Evolutionary conservation across 2,888 invertebrate genomes (phyloP).

Genomic region (Pristionchus arcanus): DNA sequence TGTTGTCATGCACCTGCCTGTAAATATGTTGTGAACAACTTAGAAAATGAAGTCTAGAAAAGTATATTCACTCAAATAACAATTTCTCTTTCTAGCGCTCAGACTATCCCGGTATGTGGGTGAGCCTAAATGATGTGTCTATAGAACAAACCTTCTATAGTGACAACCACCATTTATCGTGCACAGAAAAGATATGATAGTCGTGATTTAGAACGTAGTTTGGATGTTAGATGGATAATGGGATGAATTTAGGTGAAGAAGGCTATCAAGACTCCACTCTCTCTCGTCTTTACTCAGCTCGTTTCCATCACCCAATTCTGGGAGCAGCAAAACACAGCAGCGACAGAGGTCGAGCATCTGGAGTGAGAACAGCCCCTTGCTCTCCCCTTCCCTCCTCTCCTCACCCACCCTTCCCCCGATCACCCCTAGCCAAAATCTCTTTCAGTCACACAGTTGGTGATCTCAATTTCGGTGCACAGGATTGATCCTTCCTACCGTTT

Average conservation of each 20-base stretch:
- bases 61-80: neutral
- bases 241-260: conserved; percentile 66
- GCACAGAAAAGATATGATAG: neutral
- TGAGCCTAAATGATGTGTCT: conserved; percentile 25
- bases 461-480: conserved; percentile 15
- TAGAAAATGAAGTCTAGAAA: neutral
- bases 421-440: neutral
- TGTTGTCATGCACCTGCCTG: neutral
- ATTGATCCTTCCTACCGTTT: neutral
- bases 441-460: neutral
- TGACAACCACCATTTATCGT: neutral
- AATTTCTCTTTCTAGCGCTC: neutral
- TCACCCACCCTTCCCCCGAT: neutral
- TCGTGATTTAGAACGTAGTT: neutral
- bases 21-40: neutral
- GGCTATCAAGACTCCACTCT: conserved; percentile 77
- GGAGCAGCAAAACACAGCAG: conserved; percentile 61
- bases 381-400: neutral
- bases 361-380: neutral
- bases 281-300: conserved; percentile 77
- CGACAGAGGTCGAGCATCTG: conserved; percentile 35
- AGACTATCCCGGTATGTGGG: neutral
- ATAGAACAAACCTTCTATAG: neutral
- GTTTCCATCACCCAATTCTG: conserved; percentile 77
- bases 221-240: neutral